Conservation (phyloP, 2,797 vertebrate genomes). For the Rhyacichthys aspro region DNA sequence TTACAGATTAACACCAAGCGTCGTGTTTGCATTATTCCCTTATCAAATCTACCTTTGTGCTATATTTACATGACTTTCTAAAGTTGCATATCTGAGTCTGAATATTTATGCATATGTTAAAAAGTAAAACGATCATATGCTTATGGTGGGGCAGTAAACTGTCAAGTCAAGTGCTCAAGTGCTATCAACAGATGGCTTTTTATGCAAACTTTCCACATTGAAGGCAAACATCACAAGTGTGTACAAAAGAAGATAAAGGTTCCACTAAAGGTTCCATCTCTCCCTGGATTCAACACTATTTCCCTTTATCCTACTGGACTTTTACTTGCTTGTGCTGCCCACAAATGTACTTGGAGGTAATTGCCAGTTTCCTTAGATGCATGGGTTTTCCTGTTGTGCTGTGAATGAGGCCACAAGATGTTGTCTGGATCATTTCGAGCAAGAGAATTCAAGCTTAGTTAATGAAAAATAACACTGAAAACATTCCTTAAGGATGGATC, state of each 20-base stretch:
- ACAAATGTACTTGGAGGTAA: conserved; percentile 59
- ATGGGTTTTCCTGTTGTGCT: conserved; percentile 50
- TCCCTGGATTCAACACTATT: conserved; percentile 4
- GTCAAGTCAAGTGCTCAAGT: too few relatives aligned
- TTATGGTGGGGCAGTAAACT: too few relatives aligned
- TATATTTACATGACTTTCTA: too few relatives aligned
- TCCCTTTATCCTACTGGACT: conserved; percentile 6
- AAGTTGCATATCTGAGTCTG: too few relatives aligned
- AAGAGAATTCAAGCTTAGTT: conserved; percentile 51
- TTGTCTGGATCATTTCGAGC: conserved; percentile 44
- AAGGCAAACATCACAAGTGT: conserved; percentile 51
- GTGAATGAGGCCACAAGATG: conserved; percentile 32
- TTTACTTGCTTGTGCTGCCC: conserved; percentile 22
- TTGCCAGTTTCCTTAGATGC: conserved; percentile 58
- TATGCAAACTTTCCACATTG: conserved; percentile 44
- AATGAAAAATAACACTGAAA: too few relatives aligned
- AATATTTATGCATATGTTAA: too few relatives aligned
- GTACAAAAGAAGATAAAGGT: conserved; percentile 3
- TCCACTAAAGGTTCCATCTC: too few relatives aligned
- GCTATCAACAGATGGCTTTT: conserved; percentile 47
- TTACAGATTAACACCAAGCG: not conserved
- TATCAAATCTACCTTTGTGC: too few relatives aligned
- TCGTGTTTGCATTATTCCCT: too few relatives aligned
- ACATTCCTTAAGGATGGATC: too few relatives aligned
- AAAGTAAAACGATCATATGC: too few relatives aligned